These are phyloP conservation scores for Catocala fraxini DNA, from an alignment of 2,888 invertebrate genomes.

Conservation along the genomic window DNA sequence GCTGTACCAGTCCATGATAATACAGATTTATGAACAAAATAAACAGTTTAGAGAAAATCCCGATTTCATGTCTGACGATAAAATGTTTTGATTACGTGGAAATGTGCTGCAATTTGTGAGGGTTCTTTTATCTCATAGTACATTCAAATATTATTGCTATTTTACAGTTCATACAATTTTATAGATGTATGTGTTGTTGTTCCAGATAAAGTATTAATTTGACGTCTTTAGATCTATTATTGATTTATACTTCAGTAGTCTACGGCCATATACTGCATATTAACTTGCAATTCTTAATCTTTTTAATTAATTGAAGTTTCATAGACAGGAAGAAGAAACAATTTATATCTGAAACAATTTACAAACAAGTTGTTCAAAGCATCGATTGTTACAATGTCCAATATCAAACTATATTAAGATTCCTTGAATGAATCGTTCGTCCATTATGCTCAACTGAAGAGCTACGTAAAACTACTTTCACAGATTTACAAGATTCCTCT, in stretches of 20 bases:
- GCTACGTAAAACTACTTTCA: conserved; percentile 30
- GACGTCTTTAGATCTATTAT: too few relatives aligned
- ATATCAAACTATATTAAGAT: conserved; percentile 5
- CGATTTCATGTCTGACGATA: conserved; percentile 2
- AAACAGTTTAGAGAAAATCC: conserved; percentile 24
- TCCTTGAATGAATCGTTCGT: background rate
- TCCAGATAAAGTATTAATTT: too few relatives aligned
- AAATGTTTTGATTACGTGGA: conserved; percentile 11
- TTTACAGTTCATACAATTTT: too few relatives aligned
- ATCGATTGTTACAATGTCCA: background rate
- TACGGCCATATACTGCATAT: too few relatives aligned
- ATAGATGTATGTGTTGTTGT: too few relatives aligned
- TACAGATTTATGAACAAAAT: conserved; percentile 63
- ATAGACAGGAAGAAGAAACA: too few relatives aligned
- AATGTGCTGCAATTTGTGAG: background rate
- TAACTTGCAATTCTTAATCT: too few relatives aligned
- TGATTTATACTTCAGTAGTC: too few relatives aligned
- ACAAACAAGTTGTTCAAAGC: background rate
- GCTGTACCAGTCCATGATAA: conserved; percentile 58
- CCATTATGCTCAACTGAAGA: background rate
- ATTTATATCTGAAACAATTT: too few relatives aligned
- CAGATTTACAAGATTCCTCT: conserved; percentile 40
- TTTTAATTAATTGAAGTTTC: too few relatives aligned
- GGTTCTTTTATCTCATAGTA: background rate
- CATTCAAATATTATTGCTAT: background rate